A percentile compares a stretch with the other conserved stretches of the same genome.
phyloP scores from a whole-genome alignment of 2,113 vertebrate genomes.

The Diphyllodes magnificus region DNA sequence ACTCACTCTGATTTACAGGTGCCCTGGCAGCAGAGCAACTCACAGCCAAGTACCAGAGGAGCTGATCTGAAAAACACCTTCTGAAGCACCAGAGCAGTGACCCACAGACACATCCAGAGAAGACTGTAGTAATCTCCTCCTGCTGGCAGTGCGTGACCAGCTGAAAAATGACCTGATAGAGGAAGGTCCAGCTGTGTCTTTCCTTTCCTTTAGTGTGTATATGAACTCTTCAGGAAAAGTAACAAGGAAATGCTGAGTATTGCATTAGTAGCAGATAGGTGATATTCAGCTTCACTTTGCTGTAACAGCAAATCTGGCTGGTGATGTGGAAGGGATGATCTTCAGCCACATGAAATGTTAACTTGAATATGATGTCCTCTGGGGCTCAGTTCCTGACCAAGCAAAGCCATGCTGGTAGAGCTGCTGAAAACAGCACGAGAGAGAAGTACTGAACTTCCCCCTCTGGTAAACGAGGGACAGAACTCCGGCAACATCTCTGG shows the following conservation, averaged over 20 bases:
- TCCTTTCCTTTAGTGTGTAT: not conserved
- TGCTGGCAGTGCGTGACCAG: not conserved
- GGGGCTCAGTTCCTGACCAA: not conserved
- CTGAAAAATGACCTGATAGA: not conserved
- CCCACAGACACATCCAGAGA: not conserved
- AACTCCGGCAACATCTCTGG: not conserved
- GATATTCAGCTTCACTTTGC: not conserved
- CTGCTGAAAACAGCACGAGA: not conserved
- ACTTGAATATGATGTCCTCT: not conserved
- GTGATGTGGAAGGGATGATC: not conserved
- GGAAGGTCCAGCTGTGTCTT: not conserved
- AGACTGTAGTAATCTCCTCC: not conserved
- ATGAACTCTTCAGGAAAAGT: not conserved
- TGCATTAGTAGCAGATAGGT: not conserved
- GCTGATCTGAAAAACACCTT: not conserved
- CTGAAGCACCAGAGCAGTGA: not conserved
- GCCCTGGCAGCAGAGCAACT: not conserved
- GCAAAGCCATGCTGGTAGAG: not conserved
- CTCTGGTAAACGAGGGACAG: not conserved
- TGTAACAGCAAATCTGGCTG: not conserved
- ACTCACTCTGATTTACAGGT: not conserved
- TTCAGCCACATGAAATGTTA: not conserved
- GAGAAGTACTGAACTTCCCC: not conserved
- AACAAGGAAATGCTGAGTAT: not conserved
- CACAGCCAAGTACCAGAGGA: fast-evolving